phyloP scores from a whole-genome alignment of 2,113 vertebrate species.

The Sardina pilchardus region DNA sequence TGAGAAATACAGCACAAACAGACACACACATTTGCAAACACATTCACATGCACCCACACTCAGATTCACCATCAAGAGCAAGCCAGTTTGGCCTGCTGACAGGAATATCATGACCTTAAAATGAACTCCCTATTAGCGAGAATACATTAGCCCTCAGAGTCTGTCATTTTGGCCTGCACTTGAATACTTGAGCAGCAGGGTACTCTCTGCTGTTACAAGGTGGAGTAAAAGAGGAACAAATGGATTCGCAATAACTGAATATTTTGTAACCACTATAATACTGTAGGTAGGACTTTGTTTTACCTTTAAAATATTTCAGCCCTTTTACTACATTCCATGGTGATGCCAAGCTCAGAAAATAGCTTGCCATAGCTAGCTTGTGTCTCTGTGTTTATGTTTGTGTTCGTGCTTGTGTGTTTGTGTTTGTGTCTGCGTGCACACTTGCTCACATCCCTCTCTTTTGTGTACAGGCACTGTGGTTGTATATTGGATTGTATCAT shows the following conservation, averaged over 20 bases:
- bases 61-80: neutral
- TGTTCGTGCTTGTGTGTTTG: neutral
- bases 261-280: too few species aligned
- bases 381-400: too few species aligned
- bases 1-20: neutral
- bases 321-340: too few species aligned
- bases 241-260: too few species aligned
- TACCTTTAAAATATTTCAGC: too few species aligned
- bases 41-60: conserved; percentile 7
- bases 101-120: neutral
- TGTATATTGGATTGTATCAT: neutral
- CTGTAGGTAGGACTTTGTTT: too few species aligned
- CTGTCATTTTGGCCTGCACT: neutral
- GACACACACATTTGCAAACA: conserved; percentile 21
- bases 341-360: too few species aligned
- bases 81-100: neutral
- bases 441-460: too few species aligned
- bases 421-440: neutral
- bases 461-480: too few species aligned
- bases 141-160: neutral
- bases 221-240: neutral
- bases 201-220: neutral
- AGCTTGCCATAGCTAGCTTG: too few species aligned
- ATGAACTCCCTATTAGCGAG: neutral
- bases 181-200: neutral